phyloP scores from a whole-genome alignment of 2,888 invertebrate species.

The Hypselothyrea guttata region DNA sequence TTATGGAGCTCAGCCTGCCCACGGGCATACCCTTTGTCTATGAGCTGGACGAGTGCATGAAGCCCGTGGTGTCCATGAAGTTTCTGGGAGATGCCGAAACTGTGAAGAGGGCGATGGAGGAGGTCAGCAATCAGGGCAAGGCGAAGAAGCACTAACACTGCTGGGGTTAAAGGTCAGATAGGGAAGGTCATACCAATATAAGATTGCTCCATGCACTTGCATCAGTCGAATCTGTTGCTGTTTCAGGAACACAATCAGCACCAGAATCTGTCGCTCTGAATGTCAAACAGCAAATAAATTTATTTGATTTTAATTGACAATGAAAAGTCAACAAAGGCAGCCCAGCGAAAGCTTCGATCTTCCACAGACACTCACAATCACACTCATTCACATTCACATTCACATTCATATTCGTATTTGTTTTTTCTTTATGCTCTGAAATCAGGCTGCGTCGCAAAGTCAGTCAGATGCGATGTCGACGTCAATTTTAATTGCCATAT shows the following conservation, averaged over 20 bases:
- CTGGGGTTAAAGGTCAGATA: conserved; percentile 26
- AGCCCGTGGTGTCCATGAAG: conserved; percentile 88
- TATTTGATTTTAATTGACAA: conserved; percentile 80
- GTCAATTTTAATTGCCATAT: conserved; percentile 72
- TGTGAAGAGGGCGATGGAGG: conserved; percentile 89
- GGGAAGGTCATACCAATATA: conserved; percentile 58
- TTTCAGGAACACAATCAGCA: conserved; percentile 30
- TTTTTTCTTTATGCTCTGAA: conserved; percentile 31
- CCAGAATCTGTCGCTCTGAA: conserved; percentile 47
- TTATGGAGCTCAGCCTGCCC: conserved; percentile 90
- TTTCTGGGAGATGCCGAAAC: conserved; percentile 92
- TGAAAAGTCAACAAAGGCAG: conserved; percentile 68
- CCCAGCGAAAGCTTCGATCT: conserved; percentile 16
- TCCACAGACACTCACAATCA: conserved; percentile 6
- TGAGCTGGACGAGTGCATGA: conserved; percentile 88
- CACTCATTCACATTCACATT: conserved; percentile 2
- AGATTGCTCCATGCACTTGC: conserved; percentile 48
- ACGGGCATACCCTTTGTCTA: conserved; percentile 92
- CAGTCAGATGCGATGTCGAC: conserved; percentile 32
- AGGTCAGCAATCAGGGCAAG: conserved; percentile 91
- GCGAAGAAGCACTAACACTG: conserved; percentile 79
- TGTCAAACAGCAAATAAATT: conserved; percentile 77
- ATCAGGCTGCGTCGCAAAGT: conserved; percentile 42
- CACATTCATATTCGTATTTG: conserved; percentile 13
- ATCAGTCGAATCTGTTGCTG: conserved; percentile 18